These are phyloP conservation scores for Daubentonia madagascariensis DNA, from an alignment of 2,113 vertebrate genomes.

Conservation along the genomic window DNA sequence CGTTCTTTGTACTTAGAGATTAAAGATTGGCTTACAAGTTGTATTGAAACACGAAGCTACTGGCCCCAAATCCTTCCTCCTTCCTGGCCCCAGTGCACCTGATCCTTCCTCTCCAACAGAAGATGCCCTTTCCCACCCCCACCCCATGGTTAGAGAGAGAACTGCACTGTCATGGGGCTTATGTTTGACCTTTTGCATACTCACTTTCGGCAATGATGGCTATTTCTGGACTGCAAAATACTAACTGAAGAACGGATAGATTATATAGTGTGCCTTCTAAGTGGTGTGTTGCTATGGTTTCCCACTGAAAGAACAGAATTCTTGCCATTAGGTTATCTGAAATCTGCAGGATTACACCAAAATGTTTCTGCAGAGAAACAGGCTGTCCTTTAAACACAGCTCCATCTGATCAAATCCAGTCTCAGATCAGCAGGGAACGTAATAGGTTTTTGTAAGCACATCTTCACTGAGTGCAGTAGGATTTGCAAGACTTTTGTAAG, in stretches of 20 bases:
- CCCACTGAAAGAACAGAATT: conserved; percentile 74
- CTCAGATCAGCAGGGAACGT: conserved; percentile 2
- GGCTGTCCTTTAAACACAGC: conserved; percentile 59
- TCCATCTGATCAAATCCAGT: conserved; percentile 23
- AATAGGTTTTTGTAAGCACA: neutral
- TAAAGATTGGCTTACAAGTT: neutral
- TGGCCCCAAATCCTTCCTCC: neutral
- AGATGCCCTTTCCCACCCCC: neutral
- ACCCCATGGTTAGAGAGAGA: neutral
- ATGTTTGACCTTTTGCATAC: conserved; percentile 73
- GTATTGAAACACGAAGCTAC: neutral
- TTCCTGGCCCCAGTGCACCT: neutral
- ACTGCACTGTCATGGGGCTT: conserved; percentile 48
- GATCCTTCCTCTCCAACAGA: neutral
- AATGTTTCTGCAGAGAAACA: conserved; percentile 51
- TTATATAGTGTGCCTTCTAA: conserved; percentile 77
- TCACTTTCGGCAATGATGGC: conserved; percentile 71
- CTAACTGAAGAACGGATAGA: conserved; percentile 80
- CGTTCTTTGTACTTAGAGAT: neutral
- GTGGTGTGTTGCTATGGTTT: conserved; percentile 85
- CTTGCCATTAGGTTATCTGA: conserved; percentile 72
- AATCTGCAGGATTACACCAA: conserved; percentile 55
- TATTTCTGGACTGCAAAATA: conserved; percentile 80
- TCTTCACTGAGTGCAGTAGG: neutral
- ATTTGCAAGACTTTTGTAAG: neutral